Evolutionary conservation across 2,888 invertebrate species (phyloP).

Genomic region (Cantharis flavilabris): DNA sequence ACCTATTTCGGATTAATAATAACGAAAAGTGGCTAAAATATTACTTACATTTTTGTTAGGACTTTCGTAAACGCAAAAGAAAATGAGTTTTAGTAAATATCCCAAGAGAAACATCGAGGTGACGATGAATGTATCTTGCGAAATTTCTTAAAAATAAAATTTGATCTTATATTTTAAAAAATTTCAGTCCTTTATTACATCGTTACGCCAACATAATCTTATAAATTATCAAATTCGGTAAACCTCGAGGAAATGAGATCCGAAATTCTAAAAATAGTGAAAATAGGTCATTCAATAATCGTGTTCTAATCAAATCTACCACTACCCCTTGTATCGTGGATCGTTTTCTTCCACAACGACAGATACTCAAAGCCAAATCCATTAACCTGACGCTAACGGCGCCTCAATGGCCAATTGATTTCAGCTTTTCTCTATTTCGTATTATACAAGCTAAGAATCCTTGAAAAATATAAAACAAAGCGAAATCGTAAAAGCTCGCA

Average conservation of each 20-base stretch:
- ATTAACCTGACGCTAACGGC: constrained; percentile 21
- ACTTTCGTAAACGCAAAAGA: not conserved
- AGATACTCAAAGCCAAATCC: constrained; percentile 22
- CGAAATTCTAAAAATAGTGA: not conserved
- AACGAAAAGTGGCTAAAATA: not conserved
- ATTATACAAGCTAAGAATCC: constrained; percentile 7
- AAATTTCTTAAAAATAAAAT: not conserved
- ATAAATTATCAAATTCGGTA: not conserved
- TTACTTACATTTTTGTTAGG: not conserved
- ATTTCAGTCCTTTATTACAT: not conserved
- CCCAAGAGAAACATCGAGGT: not conserved
- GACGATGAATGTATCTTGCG: not conserved
- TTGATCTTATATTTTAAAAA: not conserved
- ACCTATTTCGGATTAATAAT: not conserved
- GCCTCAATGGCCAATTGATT: constrained; percentile 23
- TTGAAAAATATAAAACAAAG: constrained; percentile 9
- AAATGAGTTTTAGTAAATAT: not conserved
- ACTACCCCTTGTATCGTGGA: constrained; percentile 13
- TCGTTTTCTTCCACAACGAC: constrained; percentile 20
- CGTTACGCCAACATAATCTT: not conserved
- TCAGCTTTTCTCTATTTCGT: constrained; percentile 14
- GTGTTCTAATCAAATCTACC: constrained; percentile 18
- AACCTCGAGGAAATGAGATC: not conserved
- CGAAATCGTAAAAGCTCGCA: constrained; percentile 2
- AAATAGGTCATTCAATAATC: constrained; percentile 17